Evolutionary conservation across 2,113 vertebrate species (phyloP).

Genomic region (Macquaria australasica): DNA sequence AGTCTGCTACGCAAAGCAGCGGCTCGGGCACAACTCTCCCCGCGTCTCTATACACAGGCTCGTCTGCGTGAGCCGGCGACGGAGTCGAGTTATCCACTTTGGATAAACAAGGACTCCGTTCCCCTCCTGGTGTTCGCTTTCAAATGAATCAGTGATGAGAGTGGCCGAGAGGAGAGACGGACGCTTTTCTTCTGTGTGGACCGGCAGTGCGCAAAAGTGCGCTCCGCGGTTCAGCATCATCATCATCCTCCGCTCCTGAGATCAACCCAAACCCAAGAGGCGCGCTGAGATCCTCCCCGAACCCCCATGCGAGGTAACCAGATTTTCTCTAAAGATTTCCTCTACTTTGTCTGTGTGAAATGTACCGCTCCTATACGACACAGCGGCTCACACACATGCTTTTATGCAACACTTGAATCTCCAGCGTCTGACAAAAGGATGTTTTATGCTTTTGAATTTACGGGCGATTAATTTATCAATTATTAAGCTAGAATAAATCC

Average conservation of each 20-base stretch:
- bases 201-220: slow-evolving; percentile 75
- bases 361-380: not conserved
- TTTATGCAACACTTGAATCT: slow-evolving; percentile 26
- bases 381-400: not conserved
- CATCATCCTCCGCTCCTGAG: slow-evolving; percentile 60
- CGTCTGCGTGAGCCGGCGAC: slow-evolving; percentile 37
- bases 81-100: slow-evolving; percentile 60
- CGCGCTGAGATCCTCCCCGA: slow-evolving; percentile 60
- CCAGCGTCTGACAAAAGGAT: slow-evolving; percentile 22
- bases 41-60: slow-evolving; percentile 38
- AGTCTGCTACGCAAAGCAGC: slow-evolving; percentile 59
- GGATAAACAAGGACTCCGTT: slow-evolving; percentile 56
- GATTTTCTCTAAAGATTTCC: slow-evolving; percentile 16
- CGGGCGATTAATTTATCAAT: slow-evolving; percentile 39
- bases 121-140: slow-evolving; percentile 61
- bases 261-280: slow-evolving; percentile 66
- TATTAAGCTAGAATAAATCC: slow-evolving; percentile 34
- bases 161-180: slow-evolving; percentile 62
- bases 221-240: slow-evolving; percentile 59
- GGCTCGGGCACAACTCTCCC: slow-evolving; percentile 57
- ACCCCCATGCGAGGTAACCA: slow-evolving; percentile 74
- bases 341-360: slow-evolving; percentile 30
- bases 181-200: slow-evolving; percentile 60
- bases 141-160: slow-evolving; percentile 86
- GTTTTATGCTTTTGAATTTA: slow-evolving; percentile 19